These are phyloP conservation scores for Plectrocnemia conspersa DNA, from an alignment of 1,140 invertebrate species.

Conservation along the genomic window DNA sequence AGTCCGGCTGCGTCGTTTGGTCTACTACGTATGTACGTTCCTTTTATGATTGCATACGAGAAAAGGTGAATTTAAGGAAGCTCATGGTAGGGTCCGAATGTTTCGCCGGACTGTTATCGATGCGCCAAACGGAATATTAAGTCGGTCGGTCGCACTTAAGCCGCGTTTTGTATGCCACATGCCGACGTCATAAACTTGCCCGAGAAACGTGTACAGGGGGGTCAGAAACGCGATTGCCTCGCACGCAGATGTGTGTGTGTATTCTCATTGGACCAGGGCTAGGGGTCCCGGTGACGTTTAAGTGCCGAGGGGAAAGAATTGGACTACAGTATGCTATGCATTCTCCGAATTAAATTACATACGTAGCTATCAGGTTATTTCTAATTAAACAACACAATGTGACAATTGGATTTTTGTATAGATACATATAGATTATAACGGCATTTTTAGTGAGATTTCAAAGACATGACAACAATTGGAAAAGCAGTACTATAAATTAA, in stretches of 20 bases:
- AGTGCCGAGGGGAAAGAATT: too few relatives aligned
- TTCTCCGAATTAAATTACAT: too few relatives aligned
- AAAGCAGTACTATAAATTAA: too few relatives aligned
- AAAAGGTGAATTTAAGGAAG: neutral
- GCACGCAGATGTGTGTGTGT: neutral
- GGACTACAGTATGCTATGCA: too few relatives aligned
- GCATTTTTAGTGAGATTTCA: too few relatives aligned
- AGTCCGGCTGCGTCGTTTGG: too few relatives aligned
- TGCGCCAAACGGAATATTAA: constrained; percentile 16
- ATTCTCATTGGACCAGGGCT: neutral
- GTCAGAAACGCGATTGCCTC: neutral
- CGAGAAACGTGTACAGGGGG: neutral
- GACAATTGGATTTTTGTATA: too few relatives aligned
- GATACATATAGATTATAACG: too few relatives aligned
- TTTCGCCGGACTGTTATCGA: constrained; percentile 17
- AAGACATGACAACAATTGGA: too few relatives aligned
- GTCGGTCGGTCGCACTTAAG: neutral
- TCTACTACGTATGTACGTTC: neutral
- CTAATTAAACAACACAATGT: too few relatives aligned
- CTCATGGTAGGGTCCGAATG: neutral
- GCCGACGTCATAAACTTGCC: constrained; percentile 8
- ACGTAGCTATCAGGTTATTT: too few relatives aligned
- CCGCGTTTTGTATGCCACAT: constrained; percentile 11
- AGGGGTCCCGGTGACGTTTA: too few relatives aligned
- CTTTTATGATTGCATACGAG: neutral